A percentile compares a stretch with the other conserved stretches of the same genome.
These are phyloP conservation scores for Lissocephala sabroskyi DNA, from an alignment of 2,888 invertebrate species.

Conservation along the genomic window DNA sequence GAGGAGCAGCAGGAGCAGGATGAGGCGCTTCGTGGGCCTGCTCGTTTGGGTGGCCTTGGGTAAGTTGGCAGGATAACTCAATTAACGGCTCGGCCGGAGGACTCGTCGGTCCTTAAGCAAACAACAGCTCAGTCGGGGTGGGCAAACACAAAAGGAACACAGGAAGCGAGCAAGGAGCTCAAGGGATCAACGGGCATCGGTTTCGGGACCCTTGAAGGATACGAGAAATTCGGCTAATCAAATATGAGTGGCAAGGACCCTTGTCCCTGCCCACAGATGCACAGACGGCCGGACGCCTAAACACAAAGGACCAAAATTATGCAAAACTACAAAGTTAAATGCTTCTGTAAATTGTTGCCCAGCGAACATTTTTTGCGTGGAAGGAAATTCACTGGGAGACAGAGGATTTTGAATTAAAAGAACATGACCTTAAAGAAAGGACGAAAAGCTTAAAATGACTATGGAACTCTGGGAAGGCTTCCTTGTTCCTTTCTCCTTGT, in stretches of 20 bases:
- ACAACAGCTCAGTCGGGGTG: constrained; percentile 15
- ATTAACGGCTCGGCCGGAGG: too few relatives aligned
- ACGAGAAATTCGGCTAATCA: constrained; percentile 49
- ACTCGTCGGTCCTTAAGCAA: constrained; percentile 49
- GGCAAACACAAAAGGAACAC: constrained; percentile 44
- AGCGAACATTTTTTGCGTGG: too few relatives aligned
- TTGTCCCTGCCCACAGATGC: constrained; percentile 14
- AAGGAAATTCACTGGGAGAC: too few relatives aligned
- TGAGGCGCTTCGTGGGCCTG: constrained; percentile 6
- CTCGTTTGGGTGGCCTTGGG: constrained; percentile 24
- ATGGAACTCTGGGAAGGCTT: too few relatives aligned
- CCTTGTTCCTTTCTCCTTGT: too few relatives aligned
- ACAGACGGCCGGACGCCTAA: constrained; percentile 2
- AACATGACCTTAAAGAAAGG: too few relatives aligned
- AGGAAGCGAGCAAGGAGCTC: constrained; percentile 18
- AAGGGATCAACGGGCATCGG: too few relatives aligned
- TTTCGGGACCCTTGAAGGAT: too few relatives aligned
- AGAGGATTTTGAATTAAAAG: too few relatives aligned
- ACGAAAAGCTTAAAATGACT: too few relatives aligned
- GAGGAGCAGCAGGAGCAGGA: constrained; percentile 8
- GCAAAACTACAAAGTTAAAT: constrained; percentile 28
- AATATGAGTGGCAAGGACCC: constrained; percentile 38
- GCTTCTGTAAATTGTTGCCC: not conserved
- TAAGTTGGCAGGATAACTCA: constrained; percentile 59
- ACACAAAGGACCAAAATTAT: constrained; percentile 29